Percentiles rank a stretch among this genome's conserved stretches.
These are phyloP conservation scores for Ceratina japonica DNA, from an alignment of 1,140 invertebrate genomes.

Conservation along the genomic window DNA sequence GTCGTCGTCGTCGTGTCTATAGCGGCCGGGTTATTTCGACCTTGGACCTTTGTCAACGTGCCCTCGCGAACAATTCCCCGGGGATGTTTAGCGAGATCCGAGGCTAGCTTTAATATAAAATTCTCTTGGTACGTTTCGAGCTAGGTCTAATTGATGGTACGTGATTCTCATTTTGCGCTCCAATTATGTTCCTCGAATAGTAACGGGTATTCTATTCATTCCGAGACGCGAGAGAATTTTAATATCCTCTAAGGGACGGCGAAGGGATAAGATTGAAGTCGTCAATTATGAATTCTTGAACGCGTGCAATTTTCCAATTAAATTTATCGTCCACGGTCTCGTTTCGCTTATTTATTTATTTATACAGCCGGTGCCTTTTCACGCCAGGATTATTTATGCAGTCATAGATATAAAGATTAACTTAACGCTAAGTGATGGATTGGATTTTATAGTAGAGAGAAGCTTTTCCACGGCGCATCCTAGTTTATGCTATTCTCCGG, in stretches of 20 bases:
- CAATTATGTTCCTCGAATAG: neutral
- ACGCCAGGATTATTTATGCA: too few species aligned
- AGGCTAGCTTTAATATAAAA: neutral
- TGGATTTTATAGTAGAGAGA: too few species aligned
- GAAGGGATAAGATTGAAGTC: too few species aligned
- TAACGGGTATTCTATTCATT: neutral
- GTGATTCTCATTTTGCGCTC: neutral
- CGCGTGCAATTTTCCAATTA: too few species aligned
- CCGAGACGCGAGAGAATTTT: too few species aligned
- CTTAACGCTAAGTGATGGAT: too few species aligned
- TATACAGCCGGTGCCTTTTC: too few species aligned
- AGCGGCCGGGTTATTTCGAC: neutral
- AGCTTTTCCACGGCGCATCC: neutral
- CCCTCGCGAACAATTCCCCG: neutral
- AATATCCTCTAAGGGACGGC: too few species aligned
- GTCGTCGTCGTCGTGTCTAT: conserved; percentile 3
- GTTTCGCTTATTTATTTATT: too few species aligned
- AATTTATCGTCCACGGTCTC: too few species aligned
- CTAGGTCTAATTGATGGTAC: neutral
- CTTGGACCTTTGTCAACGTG: conserved; percentile 18
- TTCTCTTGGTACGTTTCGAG: neutral
- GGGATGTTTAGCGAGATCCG: neutral
- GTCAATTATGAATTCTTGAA: too few species aligned
- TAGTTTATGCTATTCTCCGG: neutral
- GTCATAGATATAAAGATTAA: too few species aligned